Evolutionary conservation across 2,113 vertebrate species (phyloP), one percentile per base, ranked within the genome.

Genomic region (Aix galericulata): DNA sequence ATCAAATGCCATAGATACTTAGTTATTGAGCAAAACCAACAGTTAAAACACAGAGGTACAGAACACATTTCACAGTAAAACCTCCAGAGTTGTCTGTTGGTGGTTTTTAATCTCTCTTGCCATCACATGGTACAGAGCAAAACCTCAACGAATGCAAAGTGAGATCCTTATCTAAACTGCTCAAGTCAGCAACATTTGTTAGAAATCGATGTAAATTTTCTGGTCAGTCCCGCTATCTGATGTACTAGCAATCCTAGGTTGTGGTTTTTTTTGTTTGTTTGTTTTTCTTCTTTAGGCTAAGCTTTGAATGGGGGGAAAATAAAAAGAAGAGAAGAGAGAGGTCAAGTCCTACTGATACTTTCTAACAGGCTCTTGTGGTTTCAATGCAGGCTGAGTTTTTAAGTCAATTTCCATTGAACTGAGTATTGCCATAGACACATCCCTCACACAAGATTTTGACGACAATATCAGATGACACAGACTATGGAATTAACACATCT

Each of bases 141-240:
- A 95, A 90, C 32, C 32, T 52, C 73, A 72, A 20, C 9, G 50
- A 83, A 81, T 23, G 40, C 34, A 94, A 76, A n/a, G 32, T 2
- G n/a, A 55, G 7, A 71, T 69, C 12, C 29, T 10, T 52, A 68
- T 64, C 56, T 72, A 21, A 88, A n/a, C 9, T 52, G 53, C 48
- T 81, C 1, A 2, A 56, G 29, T 89, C 64, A 75, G 63, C 50
- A 91, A 71, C 6, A 83, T 60, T 81, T 81, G 31, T 56, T 88
- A 71, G 56, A 88, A 94, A 95, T 89, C 44, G 66, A 50, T 86
- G 78, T 14, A 85, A 36, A 59, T 56, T 80, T 89, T 90, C 76
- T 64, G 23, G 17, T 90, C 38, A 66, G 26, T 68, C 46, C 12
- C n/a, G 20, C 10, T 86, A 13, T 86, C 53, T 85, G 71, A 66